A percentile compares a stretch with the other conserved stretches of the same genome.
These are phyloP conservation scores for Agrotis puta DNA, from an alignment of 2,888 invertebrate genomes.

Conservation along the genomic window DNA sequence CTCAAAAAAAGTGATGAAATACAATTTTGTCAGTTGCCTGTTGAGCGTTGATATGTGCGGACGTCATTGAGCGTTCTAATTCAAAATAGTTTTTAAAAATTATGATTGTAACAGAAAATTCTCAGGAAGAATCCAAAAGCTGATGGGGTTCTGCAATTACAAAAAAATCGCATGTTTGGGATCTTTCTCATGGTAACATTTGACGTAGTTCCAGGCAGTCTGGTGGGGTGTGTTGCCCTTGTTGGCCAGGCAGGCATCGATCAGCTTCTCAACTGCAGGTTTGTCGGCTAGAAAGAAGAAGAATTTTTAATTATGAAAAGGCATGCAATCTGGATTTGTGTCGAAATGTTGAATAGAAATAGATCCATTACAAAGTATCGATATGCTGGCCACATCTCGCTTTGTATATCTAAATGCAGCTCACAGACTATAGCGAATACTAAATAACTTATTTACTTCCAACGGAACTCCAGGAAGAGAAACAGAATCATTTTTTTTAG, in stretches of 20 bases:
- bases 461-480: too few species aligned
- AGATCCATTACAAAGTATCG: too few species aligned
- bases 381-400: too few species aligned
- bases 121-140: constrained; percentile 56
- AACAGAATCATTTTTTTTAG: too few species aligned
- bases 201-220: constrained; percentile 90
- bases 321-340: too few species aligned
- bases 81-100: constrained; percentile 16
- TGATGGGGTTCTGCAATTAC: constrained; percentile 70
- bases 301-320: too few species aligned
- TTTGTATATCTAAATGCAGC: too few species aligned
- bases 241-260: constrained; percentile 86
- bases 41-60: constrained; percentile 13
- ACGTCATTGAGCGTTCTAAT: constrained; percentile 34
- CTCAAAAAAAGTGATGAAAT: not conserved
- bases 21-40: constrained; percentile 19
- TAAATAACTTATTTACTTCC: too few species aligned
- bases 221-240: constrained; percentile 88
- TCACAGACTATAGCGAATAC: too few species aligned
- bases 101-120: constrained; percentile 51
- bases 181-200: constrained; percentile 89
- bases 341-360: too few species aligned
- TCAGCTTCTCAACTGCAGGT: constrained; percentile 85
- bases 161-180: constrained; percentile 88
- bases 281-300: constrained; percentile 81